phyloP scores from a whole-genome alignment of 1,140 invertebrate species.

The Streblospio benedicti region DNA sequence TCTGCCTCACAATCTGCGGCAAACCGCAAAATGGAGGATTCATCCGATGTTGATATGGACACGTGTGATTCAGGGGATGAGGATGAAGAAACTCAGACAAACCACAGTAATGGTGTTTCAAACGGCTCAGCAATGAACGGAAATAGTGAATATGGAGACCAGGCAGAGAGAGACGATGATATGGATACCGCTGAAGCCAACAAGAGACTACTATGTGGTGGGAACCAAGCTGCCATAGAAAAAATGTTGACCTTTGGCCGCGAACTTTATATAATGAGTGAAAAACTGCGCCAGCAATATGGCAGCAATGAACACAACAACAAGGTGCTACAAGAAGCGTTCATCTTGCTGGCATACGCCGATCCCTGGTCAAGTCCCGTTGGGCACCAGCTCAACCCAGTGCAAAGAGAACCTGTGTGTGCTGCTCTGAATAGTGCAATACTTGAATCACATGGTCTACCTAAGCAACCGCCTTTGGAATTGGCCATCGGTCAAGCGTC shows the following conservation, averaged over 20 bases:
- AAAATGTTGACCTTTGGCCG: constrained; percentile 88
- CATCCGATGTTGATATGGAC: constrained; percentile 56
- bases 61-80: constrained; percentile 35
- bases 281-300: constrained; percentile 70
- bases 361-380: constrained; percentile 95
- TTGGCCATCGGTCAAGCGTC: constrained; percentile 79
- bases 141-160: constrained; percentile 45
- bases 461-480: constrained; percentile 81
- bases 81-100: constrained; percentile 2
- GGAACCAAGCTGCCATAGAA: constrained; percentile 72
- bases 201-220: constrained; percentile 61
- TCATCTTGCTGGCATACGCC: constrained; percentile 92
- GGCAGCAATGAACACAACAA: constrained; percentile 79
- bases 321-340: constrained; percentile 90
- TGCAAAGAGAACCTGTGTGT: constrained; percentile 86
- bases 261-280: constrained; percentile 82
- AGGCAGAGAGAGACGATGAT: constrained; percentile 29
- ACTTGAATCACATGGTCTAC: constrained; percentile 76
- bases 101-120: constrained; percentile 54
- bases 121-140: constrained; percentile 52
- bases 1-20: constrained; percentile 21
- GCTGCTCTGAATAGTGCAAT: constrained; percentile 94
- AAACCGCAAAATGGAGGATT: constrained; percentile 24
- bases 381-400: constrained; percentile 85
- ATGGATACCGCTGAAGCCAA: constrained; percentile 40